These are phyloP conservation scores for Loris lydekkerianus DNA, from an alignment of 2,797 vertebrate species.

Conservation along the genomic window DNA sequence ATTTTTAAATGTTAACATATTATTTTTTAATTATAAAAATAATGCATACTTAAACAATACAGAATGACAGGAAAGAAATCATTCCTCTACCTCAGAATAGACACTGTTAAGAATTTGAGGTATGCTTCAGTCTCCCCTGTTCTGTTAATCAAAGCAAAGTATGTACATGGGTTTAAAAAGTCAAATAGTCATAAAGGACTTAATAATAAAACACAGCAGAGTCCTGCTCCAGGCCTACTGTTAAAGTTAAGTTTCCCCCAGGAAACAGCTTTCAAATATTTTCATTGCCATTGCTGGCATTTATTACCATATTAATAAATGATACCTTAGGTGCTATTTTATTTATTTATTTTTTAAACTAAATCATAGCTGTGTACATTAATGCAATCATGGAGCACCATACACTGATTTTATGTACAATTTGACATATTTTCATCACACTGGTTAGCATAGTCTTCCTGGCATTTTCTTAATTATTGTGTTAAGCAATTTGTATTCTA, in stretches of 20 bases:
- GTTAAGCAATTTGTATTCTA: too few relatives aligned
- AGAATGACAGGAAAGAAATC: background rate
- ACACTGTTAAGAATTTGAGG: background rate
- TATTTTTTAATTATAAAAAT: slow-evolving; percentile 26
- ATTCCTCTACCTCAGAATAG: background rate
- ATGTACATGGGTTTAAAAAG: slow-evolving; percentile 18
- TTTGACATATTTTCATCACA: too few relatives aligned
- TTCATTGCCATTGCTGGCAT: background rate
- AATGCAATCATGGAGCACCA: too few relatives aligned
- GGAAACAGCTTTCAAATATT: slow-evolving; percentile 42
- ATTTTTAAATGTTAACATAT: background rate
- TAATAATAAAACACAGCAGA: background rate
- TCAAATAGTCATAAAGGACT: background rate
- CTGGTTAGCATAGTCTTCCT: too few relatives aligned
- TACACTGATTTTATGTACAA: too few relatives aligned
- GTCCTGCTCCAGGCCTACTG: background rate
- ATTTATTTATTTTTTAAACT: too few relatives aligned
- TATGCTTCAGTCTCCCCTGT: background rate
- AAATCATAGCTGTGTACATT: too few relatives aligned
- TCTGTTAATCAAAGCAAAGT: slow-evolving; percentile 40
- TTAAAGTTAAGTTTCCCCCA: slow-evolving; percentile 20
- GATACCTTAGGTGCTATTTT: slow-evolving; percentile 40
- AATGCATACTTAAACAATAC: background rate
- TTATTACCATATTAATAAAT: background rate
- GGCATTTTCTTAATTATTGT: too few relatives aligned